These are phyloP conservation scores for Clistopyga incitator DNA, from an alignment of 2,888 invertebrate genomes.

Conservation along the genomic window DNA sequence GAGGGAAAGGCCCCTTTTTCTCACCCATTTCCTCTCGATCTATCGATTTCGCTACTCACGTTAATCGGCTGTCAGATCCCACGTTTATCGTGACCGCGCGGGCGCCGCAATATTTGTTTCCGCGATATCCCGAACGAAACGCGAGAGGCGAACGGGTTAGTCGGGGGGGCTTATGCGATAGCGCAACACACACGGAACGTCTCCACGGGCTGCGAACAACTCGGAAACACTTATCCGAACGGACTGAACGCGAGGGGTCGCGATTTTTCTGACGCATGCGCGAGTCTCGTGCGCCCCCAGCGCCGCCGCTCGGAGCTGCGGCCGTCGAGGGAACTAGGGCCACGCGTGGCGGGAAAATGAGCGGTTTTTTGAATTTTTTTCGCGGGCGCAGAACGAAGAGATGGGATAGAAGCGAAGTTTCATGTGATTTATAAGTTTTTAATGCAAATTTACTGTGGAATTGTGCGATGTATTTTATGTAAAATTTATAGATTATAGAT, in stretches of 20 bases:
- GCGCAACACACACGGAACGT: slow-evolving; percentile 73
- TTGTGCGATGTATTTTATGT: too few relatives aligned
- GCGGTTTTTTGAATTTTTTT: too few relatives aligned
- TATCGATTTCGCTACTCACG: slow-evolving; percentile 23
- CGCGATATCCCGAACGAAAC: slow-evolving; percentile 48
- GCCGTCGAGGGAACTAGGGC: background rate
- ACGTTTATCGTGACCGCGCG: slow-evolving; percentile 1
- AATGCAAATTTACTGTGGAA: too few relatives aligned
- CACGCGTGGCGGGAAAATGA: too few relatives aligned
- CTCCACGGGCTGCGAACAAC: slow-evolving; percentile 68
- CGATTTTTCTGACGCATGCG: slow-evolving; percentile 75
- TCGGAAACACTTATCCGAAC: slow-evolving; percentile 79
- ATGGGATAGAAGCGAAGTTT: too few relatives aligned
- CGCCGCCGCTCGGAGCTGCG: background rate
- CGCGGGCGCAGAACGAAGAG: too few relatives aligned
- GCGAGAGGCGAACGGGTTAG: slow-evolving; percentile 60
- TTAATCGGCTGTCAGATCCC: slow-evolving; percentile 17
- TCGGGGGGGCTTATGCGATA: slow-evolving; percentile 49
- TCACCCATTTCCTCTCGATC: background rate
- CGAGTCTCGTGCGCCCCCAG: slow-evolving; percentile 47
- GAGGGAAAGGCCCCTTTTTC: too few relatives aligned
- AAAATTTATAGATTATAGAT: too few relatives aligned
- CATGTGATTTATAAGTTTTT: too few relatives aligned
- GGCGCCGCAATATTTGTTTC: slow-evolving; percentile 35
- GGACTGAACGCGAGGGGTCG: slow-evolving; percentile 78